phyloP scores from a whole-genome alignment of 2,113 vertebrate genomes.

The Nymphicus hollandicus region DNA sequence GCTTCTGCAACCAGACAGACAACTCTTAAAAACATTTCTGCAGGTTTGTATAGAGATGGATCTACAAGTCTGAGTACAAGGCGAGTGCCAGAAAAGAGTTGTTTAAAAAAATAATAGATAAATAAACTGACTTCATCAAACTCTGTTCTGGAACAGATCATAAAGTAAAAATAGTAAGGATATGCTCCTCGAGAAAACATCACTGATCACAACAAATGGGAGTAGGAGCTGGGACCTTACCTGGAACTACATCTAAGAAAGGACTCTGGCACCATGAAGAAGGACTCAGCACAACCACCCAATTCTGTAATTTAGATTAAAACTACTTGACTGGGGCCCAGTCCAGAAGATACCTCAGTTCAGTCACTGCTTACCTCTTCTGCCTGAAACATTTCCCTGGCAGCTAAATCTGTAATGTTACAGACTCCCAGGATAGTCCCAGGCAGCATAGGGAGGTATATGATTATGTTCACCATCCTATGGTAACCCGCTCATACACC shows the following conservation, averaged over 20 bases:
- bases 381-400: background rate
- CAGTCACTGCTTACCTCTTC: background rate
- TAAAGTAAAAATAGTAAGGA: background rate
- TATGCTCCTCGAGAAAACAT: rapidly evolving
- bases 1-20: background rate
- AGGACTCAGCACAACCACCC: background rate
- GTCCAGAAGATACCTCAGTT: background rate
- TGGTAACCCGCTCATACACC: rapidly evolving
- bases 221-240: background rate
- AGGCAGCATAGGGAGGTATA: background rate
- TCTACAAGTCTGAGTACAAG: background rate
- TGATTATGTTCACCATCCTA: background rate
- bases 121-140: background rate
- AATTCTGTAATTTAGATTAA: background rate
- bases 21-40: background rate
- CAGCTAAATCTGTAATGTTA: background rate
- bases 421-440: background rate
- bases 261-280: background rate
- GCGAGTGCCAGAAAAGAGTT: background rate
- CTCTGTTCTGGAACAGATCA: background rate
- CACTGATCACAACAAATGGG: background rate
- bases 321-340: background rate
- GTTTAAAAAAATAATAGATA: background rate
- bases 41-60: background rate
- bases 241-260: background rate